Evolutionary conservation across 1,140 invertebrate genomes (phyloP).

Genomic region (Bombus haemorrhoidalis): DNA sequence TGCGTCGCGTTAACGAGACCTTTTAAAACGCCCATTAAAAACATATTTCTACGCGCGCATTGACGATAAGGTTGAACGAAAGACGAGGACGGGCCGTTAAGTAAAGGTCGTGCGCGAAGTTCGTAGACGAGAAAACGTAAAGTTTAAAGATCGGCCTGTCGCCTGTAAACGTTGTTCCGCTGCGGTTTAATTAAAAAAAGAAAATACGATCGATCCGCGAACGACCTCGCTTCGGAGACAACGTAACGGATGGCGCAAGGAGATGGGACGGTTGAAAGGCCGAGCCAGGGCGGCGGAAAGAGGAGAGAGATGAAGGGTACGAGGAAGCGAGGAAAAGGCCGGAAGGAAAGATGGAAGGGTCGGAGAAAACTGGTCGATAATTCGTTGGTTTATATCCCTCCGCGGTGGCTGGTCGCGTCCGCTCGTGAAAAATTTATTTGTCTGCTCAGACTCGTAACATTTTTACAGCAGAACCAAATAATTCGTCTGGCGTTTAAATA

Average conservation of each 20-base stretch:
- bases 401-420: constrained; percentile 26
- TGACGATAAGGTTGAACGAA: background rate
- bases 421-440: constrained; percentile 54
- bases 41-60: background rate
- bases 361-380: constrained; percentile 56
- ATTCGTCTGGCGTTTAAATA: constrained; percentile 40
- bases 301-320: no score
- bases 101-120: background rate
- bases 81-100: background rate
- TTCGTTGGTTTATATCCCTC: constrained; percentile 57
- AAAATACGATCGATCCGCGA: constrained; percentile 10
- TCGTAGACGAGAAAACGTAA: background rate
- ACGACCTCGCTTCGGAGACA: background rate
- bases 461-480: constrained; percentile 42
- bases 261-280: background rate
- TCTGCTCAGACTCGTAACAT: constrained; percentile 49
- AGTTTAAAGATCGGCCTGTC: background rate
- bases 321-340: background rate
- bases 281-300: background rate
- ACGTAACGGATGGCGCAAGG: background rate
- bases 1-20: background rate
- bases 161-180: no score
- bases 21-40: background rate
- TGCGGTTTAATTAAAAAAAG: no score
- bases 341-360: constrained; percentile 21